A percentile compares a stretch with the other conserved stretches of the same genome.
Conservation (phyloP, 2,888 invertebrate species). For the Zhengitettix transpicula region DNA sequence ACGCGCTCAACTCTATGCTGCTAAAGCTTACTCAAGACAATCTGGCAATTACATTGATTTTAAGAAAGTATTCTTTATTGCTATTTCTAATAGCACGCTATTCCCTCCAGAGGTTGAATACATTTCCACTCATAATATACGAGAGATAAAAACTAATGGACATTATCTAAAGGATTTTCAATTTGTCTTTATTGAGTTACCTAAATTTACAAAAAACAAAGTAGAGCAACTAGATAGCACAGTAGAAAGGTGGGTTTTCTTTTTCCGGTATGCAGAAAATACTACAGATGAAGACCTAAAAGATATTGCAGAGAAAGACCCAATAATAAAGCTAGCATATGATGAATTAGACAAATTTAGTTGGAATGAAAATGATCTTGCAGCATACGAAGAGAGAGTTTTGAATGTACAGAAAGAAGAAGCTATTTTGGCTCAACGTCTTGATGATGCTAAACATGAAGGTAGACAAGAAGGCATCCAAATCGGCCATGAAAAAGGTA, state of each 20-base stretch:
- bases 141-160: slow-evolving; percentile 14
- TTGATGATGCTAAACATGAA: slow-evolving; percentile 6
- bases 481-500: too few species aligned
- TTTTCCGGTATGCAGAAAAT: not conserved
- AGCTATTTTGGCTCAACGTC: not conserved
- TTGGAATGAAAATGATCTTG: not conserved
- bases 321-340: not conserved
- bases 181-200: not conserved
- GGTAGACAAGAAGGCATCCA: not conserved
- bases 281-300: not conserved
- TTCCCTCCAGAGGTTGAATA: slow-evolving; percentile 17
- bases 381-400: not conserved
- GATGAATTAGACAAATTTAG: not conserved
- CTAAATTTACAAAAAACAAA: not conserved
- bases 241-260: not conserved
- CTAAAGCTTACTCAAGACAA: slow-evolving; percentile 18
- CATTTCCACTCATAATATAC: too few species aligned
- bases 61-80: slow-evolving; percentile 18
- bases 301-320: not conserved
- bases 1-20: slow-evolving; percentile 17
- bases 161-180: slow-evolving; percentile 15
- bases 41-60: too few species aligned
- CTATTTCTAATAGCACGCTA: slow-evolving; percentile 5
- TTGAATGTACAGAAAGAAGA: not conserved
- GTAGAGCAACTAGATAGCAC: not conserved